Base-by-base conservation (phyloP, 2,797 vertebrate species). In the Lagorchestes hirsutus region DNA sequence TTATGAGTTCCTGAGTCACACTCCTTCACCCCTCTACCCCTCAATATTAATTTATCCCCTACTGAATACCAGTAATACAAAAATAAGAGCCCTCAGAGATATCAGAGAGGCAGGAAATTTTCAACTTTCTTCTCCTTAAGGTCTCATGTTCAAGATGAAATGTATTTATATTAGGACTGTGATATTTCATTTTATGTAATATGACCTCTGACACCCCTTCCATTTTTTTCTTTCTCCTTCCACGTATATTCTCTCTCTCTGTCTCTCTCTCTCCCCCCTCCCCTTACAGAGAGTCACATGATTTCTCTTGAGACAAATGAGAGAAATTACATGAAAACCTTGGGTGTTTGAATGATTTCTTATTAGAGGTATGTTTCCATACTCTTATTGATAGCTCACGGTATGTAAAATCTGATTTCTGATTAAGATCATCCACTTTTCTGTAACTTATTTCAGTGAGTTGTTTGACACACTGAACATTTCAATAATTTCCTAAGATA, bases 91-190 rank as follows among this genome's bases (percentile, higher is more conserved):
- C 54, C 91, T 98, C 96, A 98, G 98, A 97, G 95, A 96, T 95
- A 98, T 31, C 0, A 55, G 57, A 95, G 74, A 95, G 87, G 97
- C 0, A 96, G 93, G 97, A 97, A 98, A 98, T 98, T 97, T 94
- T 97, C 93, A 40, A 67, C 91, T 98, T 98, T 97, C 52, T 97
- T 98, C 97, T 98, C 96, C 97, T 98, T 98, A 98, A 95, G 1
- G 40, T 97, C 50, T 93, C 93, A 97, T 98, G 98, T 98, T 95
- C 34, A 95, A 94, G 93, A 98, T 96, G 58, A 98, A 98, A 95
- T 82, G 52, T 93, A 93, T 96, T 98, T 98, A 91, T 95, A 59
- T 97, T 90, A 92, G 34, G 14, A 82, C 93, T 34, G 50, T 92
- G 87, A 0, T 5, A 91, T 98, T 98, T 97, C 94, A 93, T 96